Evolutionary conservation across 2,113 vertebrate genomes (phyloP).

Genomic region (Xenopus laevis): DNA sequence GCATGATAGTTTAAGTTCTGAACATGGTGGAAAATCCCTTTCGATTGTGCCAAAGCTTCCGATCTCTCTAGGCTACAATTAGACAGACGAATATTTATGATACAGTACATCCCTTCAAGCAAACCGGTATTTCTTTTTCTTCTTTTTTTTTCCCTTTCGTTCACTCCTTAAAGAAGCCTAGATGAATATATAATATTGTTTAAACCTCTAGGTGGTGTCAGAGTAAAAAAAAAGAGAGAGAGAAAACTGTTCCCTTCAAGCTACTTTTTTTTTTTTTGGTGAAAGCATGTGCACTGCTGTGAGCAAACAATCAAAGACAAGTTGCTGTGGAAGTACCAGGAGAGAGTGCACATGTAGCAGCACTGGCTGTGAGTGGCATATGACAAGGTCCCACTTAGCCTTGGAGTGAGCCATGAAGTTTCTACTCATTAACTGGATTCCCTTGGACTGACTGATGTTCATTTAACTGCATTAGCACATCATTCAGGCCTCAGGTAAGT

Average conservation of each 20-base stretch:
- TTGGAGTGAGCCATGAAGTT: slow-evolving; percentile 6
- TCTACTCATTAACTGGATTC: not conserved
- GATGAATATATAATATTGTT: slow-evolving; percentile 6
- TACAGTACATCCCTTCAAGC: slow-evolving; percentile 37
- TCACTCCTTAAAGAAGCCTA: not conserved
- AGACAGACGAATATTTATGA: slow-evolving; percentile 39
- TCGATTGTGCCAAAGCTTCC: slow-evolving; percentile 38
- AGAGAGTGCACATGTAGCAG: not conserved
- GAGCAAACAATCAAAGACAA: slow-evolving; percentile 6
- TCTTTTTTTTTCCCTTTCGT: not conserved
- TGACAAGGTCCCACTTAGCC: slow-evolving; percentile 3
- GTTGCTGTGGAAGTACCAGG: slow-evolving; percentile 6
- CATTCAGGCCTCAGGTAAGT: slow-evolving; percentile 8
- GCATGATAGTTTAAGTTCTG: slow-evolving; percentile 22
- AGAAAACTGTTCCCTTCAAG: slow-evolving; percentile 2
- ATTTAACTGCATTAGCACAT: not conserved
- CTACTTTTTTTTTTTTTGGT: not conserved
- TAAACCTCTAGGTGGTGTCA: slow-evolving; percentile 39
- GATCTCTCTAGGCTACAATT: slow-evolving; percentile 39
- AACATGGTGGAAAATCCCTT: slow-evolving; percentile 37
- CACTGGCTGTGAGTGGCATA: slow-evolving; percentile 8
- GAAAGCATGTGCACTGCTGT: slow-evolving; percentile 15
- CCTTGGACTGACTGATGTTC: not conserved
- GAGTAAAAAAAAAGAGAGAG: slow-evolving; percentile 25
- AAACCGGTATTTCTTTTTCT: slow-evolving; percentile 36